Conservation (phyloP, 2,113 vertebrate species). For the Aramus guarauna region DNA sequence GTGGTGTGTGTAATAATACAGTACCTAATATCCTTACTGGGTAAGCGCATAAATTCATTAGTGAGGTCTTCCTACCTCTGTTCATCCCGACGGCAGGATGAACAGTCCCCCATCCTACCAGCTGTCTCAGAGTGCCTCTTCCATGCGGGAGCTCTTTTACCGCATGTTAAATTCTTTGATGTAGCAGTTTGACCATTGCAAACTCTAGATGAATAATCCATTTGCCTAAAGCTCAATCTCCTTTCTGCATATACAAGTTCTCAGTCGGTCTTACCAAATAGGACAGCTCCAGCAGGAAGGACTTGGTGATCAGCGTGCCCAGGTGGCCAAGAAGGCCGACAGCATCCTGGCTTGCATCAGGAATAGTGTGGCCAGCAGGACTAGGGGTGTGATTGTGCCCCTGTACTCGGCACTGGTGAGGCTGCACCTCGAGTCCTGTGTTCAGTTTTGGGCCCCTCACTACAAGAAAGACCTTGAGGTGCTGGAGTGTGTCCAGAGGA, state of each 20-base stretch:
- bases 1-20: background rate
- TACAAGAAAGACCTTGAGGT: no score
- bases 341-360: no score
- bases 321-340: no score
- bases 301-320: background rate
- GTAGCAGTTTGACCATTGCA: background rate
- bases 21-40: background rate
- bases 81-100: background rate
- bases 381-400: no score
- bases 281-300: background rate
- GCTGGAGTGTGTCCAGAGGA: no score
- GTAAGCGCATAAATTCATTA: background rate
- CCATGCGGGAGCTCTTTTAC: background rate
- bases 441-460: no score
- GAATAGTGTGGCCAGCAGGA: no score
- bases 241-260: background rate
- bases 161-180: background rate
- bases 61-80: background rate
- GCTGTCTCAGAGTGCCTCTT: background rate
- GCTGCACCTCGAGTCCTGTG: no score
- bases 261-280: background rate
- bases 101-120: fast-evolving
- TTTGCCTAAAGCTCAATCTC: background rate
- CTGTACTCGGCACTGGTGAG: no score
- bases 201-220: background rate